Evolutionary conservation across 2,888 invertebrate species (phyloP), one percentile per base, ranked within the genome.

Genomic region (Caenorhabditis becei): DNA sequence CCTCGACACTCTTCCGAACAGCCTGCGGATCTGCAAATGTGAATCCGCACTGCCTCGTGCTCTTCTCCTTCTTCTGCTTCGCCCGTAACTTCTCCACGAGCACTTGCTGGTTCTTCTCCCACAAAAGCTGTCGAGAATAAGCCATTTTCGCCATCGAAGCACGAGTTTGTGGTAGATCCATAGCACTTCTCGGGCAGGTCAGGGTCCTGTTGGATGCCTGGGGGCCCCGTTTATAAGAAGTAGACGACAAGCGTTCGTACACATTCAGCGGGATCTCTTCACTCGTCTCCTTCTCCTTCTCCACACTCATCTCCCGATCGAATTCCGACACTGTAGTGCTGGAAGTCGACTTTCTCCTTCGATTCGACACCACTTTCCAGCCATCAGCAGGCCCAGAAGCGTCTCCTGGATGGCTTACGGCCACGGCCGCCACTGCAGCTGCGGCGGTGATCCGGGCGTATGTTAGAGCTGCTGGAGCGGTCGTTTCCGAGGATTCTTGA

Each of bases 111-210:
- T 83, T 72, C 62, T 89, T 85, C 75, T 89, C 85, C 87, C 89
- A 91, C 16, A 91, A 67, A 8, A 88, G 71, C 69, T 89, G 89
- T 23, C 91, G 83, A 59, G 86, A 86, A 59, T 91, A 89, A 2
- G 89, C 90, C 83, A 91, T 90, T 69, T 91, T 91, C 0, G 91
- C 91, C 89, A 91, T 88, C 7, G 89, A 89, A 0, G 90, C 88
- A 59, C 80, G 83, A 0, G 87, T 88, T 58, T 88, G 88, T 10
- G 88, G 88, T 8, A 88, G 75, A 67, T 88, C 88, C 88, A 88
- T 88, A 1, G 87, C 88, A 62, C 85, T 86, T 61, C 82, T 78
- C 1, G 88, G 88, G 41, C 82, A 87, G 41, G 84, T 82, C 35
- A 83, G 49, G 0, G 63, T 24, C 14, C 69, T 26, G 51, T 37